These are phyloP conservation scores for Holothuria scabra DNA, from an alignment of 53 echinoderm and acorn worm species.

Conservation along the genomic window DNA sequence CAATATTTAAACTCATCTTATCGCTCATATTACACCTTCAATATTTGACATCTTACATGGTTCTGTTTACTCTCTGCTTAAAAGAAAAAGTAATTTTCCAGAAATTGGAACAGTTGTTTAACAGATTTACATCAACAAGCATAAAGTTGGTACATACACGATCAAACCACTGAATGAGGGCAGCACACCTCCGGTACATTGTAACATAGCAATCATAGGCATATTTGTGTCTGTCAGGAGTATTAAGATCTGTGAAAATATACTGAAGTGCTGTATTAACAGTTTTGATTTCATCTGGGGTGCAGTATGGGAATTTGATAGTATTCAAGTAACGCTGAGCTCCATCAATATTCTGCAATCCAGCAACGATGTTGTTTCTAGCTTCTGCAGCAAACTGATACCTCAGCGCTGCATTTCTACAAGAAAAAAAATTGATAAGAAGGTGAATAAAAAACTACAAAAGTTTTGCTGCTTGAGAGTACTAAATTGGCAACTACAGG, in stretches of 20 bases:
- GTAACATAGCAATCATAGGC: conserved; percentile 91
- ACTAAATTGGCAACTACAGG: too few species aligned
- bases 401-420: conserved; percentile 68
- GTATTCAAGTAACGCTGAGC: conserved; percentile 85
- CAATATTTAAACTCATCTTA: too few species aligned
- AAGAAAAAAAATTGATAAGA: not conserved
- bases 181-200: conserved; percentile 74
- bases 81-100: too few species aligned
- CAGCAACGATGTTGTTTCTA: conserved; percentile 96
- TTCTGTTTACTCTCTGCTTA: too few species aligned
- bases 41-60: too few species aligned
- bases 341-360: conserved; percentile 87
- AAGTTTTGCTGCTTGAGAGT: too few species aligned
- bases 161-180: conserved; percentile 97
- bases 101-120: too few species aligned
- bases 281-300: conserved; percentile 77
- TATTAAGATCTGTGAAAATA: conserved; percentile 87
- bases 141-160: conserved; percentile 63
- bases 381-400: conserved; percentile 93
- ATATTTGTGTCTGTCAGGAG: conserved; percentile 81
- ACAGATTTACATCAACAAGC: too few species aligned
- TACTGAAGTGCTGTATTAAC: conserved; percentile 81
- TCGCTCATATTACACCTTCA: too few species aligned
- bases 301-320: conserved; percentile 98
- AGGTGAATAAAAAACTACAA: too few species aligned